Evolutionary conservation across 2,888 invertebrate species (phyloP).

Genomic region (Notodonta dromedarius): DNA sequence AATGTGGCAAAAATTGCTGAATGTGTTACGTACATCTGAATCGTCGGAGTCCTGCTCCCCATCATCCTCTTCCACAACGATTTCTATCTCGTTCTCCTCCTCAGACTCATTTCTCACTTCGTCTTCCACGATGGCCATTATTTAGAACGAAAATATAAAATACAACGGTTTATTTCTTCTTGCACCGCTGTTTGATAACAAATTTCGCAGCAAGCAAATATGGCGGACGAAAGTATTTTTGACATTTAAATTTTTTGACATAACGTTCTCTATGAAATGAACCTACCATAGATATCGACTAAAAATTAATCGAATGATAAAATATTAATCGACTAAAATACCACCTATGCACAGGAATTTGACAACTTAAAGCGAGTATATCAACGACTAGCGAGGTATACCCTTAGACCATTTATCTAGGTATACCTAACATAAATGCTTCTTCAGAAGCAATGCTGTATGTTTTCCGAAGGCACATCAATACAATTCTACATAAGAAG

Average conservation of each 20-base stretch:
- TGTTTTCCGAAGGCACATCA: too few species aligned
- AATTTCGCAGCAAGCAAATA: constrained; percentile 47
- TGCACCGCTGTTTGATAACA: constrained; percentile 63
- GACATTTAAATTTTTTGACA: constrained; percentile 16
- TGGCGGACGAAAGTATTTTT: constrained; percentile 39
- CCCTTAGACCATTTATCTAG: too few species aligned
- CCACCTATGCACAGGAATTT: too few species aligned
- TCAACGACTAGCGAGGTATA: too few species aligned
- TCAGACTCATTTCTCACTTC: constrained; percentile 77
- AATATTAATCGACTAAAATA: too few species aligned
- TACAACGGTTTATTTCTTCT: constrained; percentile 30
- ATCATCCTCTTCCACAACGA: constrained; percentile 74
- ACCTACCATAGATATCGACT: too few species aligned
- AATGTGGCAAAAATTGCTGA: not conserved
- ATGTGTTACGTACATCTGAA: constrained; percentile 64
- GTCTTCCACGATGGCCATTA: constrained; percentile 79
- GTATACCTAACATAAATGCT: too few species aligned
- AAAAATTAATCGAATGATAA: too few species aligned
- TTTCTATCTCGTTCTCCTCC: constrained; percentile 78
- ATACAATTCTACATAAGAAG: too few species aligned
- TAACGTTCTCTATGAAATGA: not conserved
- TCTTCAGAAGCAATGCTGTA: too few species aligned
- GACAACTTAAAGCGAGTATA: too few species aligned
- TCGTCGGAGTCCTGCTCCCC: constrained; percentile 75
- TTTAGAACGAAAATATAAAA: constrained; percentile 40